phyloP scores from a whole-genome alignment of 1,140 invertebrate species.

The Cyrtorhinus lividipennis region DNA sequence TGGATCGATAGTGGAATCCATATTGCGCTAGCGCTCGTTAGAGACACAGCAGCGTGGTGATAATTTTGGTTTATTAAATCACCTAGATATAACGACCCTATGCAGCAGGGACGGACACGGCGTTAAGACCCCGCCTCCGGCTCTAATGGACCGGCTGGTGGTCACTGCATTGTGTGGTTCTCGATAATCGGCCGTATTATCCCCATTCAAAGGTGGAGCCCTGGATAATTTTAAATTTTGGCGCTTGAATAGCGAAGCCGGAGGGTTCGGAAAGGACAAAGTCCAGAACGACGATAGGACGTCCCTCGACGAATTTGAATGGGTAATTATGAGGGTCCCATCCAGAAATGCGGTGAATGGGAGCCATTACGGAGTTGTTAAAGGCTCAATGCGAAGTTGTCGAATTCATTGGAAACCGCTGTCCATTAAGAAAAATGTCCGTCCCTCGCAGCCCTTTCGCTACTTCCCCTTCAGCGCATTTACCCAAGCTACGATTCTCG shows the following conservation, averaged over 20 bases:
- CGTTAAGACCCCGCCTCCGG: too few species aligned
- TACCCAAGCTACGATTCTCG: too few species aligned
- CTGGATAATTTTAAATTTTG: slow-evolving; percentile 1
- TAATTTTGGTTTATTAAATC: neutral
- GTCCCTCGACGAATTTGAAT: neutral
- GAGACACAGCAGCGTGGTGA: neutral
- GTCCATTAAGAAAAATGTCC: slow-evolving; percentile 4
- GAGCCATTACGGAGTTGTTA: neutral
- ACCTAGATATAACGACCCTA: neutral
- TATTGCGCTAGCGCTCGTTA: too few species aligned
- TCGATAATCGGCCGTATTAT: neutral
- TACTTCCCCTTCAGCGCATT: too few species aligned
- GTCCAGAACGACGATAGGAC: neutral
- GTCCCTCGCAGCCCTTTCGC: neutral
- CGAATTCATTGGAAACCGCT: slow-evolving; percentile 4
- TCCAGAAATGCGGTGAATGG: neutral
- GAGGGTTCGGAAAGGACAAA: neutral
- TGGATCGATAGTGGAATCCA: too few species aligned
- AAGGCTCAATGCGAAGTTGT: neutral
- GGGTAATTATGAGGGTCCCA: neutral
- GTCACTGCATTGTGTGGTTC: neutral
- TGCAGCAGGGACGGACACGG: neutral
- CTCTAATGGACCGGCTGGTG: neutral
- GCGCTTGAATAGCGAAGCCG: neutral
- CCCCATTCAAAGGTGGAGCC: neutral